Percentiles rank a stretch among this genome's conserved stretches.
Conservation (phyloP, 2,888 invertebrate genomes). For the Conomelus anceps region DNA sequence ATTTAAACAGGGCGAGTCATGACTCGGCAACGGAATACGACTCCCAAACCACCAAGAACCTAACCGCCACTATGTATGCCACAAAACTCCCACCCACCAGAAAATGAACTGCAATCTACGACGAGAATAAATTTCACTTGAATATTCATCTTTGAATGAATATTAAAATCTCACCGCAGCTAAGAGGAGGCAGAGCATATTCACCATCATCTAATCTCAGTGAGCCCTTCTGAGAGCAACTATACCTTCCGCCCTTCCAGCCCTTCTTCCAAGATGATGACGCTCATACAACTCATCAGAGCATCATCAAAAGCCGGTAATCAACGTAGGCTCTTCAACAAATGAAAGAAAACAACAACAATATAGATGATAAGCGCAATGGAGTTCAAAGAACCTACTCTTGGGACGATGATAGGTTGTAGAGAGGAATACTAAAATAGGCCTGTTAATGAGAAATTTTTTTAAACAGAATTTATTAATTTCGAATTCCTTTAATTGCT, state of each 20-base stretch:
- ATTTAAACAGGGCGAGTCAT: background rate
- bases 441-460: background rate
- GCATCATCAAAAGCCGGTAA: background rate
- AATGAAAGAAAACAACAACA: background rate
- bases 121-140: background rate
- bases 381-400: background rate
- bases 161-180: background rate
- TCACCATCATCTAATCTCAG: background rate
- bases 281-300: background rate
- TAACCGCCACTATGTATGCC: background rate
- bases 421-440: background rate
- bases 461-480: no score
- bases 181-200: background rate
- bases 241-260: background rate
- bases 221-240: background rate
- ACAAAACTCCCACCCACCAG: background rate
- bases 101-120: background rate
- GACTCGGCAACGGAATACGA: background rate
- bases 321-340: background rate
- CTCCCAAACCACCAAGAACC: background rate
- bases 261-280: background rate
- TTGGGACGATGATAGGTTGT: background rate
- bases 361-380: no score
- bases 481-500: no score
- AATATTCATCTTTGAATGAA: background rate